A percentile compares a stretch with the other conserved stretches of the same genome.
Conservation (phyloP, 2,113 vertebrate species). For the Anolis carolinensis region DNA sequence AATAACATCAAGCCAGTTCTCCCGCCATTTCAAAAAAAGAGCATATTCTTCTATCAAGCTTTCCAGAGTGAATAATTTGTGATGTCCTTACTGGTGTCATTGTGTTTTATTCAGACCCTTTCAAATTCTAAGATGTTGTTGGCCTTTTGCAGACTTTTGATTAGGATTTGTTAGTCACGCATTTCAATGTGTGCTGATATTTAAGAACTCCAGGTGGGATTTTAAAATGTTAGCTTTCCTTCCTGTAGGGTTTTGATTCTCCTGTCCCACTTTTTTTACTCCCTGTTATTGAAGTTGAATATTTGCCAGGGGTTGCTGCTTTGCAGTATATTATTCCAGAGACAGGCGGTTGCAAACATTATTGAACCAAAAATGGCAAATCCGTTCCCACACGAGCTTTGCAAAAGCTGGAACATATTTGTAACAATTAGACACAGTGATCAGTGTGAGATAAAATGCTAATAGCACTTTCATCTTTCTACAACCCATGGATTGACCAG, state of each 20-base stretch:
- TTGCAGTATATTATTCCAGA: constrained; percentile 2
- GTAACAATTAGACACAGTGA: constrained; percentile 21
- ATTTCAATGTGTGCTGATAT: constrained; percentile 6
- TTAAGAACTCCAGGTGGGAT: not conserved
- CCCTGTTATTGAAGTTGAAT: constrained; percentile 43
- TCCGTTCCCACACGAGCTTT: constrained; percentile 48
- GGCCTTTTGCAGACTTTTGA: constrained; percentile 21
- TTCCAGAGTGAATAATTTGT: constrained; percentile 47
- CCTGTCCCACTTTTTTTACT: not conserved
- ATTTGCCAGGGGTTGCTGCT: constrained; percentile 26
- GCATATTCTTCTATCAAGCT: constrained; percentile 29
- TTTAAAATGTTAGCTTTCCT: constrained; percentile 35
- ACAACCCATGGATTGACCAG: constrained; percentile 12
- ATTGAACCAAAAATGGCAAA: constrained; percentile 23
- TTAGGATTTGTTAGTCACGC: constrained; percentile 14
- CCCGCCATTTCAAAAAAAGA: constrained; percentile 32
- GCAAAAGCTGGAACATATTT: constrained; percentile 44
- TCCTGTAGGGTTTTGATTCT: constrained; percentile 23
- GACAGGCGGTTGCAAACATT: not conserved
- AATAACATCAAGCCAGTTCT: constrained; percentile 42
- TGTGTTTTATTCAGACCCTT: constrained; percentile 46
- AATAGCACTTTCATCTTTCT: constrained; percentile 34
- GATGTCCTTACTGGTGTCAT: constrained; percentile 3
- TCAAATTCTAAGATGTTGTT: constrained; percentile 5
- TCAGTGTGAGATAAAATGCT: constrained; percentile 11